Evolutionary conservation across 2,888 invertebrate species (phyloP).

Genomic region (Timema podura): DNA sequence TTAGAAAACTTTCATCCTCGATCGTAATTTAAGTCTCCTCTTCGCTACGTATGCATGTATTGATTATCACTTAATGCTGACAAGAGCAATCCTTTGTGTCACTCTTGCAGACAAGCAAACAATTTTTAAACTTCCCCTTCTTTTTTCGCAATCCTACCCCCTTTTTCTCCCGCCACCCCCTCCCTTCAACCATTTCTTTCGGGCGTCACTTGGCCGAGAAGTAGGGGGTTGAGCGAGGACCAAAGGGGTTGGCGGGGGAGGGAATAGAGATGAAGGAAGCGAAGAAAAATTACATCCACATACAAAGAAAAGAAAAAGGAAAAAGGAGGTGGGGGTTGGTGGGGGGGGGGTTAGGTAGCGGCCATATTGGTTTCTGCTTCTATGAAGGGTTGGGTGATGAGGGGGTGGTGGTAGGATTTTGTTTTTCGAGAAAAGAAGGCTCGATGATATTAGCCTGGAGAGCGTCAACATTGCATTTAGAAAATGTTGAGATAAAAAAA

Average conservation of each 20-base stretch:
- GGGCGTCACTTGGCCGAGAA: conserved; percentile 13
- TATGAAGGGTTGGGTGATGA: conserved; percentile 4
- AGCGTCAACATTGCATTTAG: conserved; percentile 17
- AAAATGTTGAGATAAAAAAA: conserved; percentile 12
- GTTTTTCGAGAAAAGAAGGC: too few relatives aligned
- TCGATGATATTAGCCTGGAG: conserved; percentile 13
- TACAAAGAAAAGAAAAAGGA: conserved; percentile 17
- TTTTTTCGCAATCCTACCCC: conserved; percentile 10
- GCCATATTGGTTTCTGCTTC: conserved; percentile 16
- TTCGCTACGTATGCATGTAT: too few relatives aligned
- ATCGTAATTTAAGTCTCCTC: too few relatives aligned
- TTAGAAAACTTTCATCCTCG: too few relatives aligned
- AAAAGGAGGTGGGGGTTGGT: conserved; percentile 5
- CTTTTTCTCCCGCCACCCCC: background rate
- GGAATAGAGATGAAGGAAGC: background rate
- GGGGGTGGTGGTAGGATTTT: background rate
- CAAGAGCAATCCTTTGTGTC: background rate
- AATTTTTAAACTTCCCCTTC: conserved; percentile 15
- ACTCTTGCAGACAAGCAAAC: conserved; percentile 7
- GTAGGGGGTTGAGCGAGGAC: background rate
- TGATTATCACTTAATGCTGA: too few relatives aligned
- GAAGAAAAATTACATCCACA: conserved; percentile 17
- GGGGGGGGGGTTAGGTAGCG: conserved; percentile 8
- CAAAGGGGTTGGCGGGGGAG: background rate
- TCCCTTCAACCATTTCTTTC: background rate